Conservation (phyloP, 2,888 invertebrate species). For the Timandra comae region DNA sequence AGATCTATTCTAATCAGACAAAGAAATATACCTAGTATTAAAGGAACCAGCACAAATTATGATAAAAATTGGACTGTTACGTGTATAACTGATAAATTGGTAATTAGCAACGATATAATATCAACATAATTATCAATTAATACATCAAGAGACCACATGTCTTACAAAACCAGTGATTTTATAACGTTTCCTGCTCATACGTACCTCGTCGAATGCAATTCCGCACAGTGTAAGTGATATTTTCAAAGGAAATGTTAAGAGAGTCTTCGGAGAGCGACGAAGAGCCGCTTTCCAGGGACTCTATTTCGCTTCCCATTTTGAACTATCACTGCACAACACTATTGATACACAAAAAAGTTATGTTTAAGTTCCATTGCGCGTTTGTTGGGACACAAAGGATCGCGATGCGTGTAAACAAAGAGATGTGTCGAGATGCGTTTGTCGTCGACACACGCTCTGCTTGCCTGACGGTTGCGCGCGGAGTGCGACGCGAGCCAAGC, state of each 20-base stretch:
- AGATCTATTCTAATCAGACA: neutral
- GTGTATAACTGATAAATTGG: slow-evolving; percentile 11
- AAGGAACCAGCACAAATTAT: slow-evolving; percentile 4
- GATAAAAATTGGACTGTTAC: slow-evolving; percentile 13
- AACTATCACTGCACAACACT: slow-evolving; percentile 32
- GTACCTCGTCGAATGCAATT: slow-evolving; percentile 52
- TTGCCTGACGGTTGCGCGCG: slow-evolving; percentile 34
- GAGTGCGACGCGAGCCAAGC: slow-evolving; percentile 26
- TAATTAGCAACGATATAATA: slow-evolving; percentile 10
- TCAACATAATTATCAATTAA: slow-evolving; percentile 9
- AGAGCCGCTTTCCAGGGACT: slow-evolving; percentile 58
- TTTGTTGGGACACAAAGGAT: slow-evolving; percentile 45
- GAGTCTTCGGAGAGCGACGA: slow-evolving; percentile 60
- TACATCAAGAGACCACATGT: no score
- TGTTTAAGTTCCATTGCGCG: slow-evolving; percentile 43
- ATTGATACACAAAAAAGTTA: slow-evolving; percentile 29
- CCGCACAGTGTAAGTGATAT: slow-evolving; percentile 80
- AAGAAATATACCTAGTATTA: neutral
- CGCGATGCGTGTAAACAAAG: slow-evolving; percentile 57
- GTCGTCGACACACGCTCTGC: slow-evolving; percentile 16
- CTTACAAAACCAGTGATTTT: no score
- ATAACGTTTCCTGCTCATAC: no score
- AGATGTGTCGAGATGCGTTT: slow-evolving; percentile 11
- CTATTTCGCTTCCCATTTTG: slow-evolving; percentile 57
- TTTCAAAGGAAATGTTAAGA: slow-evolving; percentile 81